Evolutionary conservation across 2,888 invertebrate genomes (phyloP).

Genomic region (Creontiades dilutus): DNA sequence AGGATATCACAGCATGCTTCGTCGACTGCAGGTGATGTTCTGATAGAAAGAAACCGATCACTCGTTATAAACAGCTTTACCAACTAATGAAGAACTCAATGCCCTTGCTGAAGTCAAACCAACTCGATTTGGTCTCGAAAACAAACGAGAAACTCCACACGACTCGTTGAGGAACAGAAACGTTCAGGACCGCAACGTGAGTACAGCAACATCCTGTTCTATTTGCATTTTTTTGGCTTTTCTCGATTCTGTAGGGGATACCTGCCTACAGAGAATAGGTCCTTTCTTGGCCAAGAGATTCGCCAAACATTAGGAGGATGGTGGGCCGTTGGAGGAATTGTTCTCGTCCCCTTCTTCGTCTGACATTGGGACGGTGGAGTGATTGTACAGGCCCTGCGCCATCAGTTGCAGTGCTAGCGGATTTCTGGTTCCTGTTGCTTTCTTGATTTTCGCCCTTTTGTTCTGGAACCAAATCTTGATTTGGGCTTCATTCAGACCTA

Average conservation of each 20-base stretch:
- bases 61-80: too few relatives aligned
- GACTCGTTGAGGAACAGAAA: conserved; percentile 21
- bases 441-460: conserved; percentile 97
- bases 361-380: conserved; percentile 87
- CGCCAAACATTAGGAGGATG: conserved; percentile 50
- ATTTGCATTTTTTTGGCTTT: background rate
- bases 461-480: conserved; percentile 99
- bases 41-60: too few relatives aligned
- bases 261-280: background rate
- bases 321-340: conserved; percentile 68
- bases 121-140: background rate
- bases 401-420: conserved; percentile 93
- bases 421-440: conserved; percentile 90
- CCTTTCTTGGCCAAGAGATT: conserved; percentile 34
- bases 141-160: background rate
- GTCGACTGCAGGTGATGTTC: too few relatives aligned
- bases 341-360: conserved; percentile 83
- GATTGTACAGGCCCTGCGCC: conserved; percentile 97
- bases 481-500: conserved; percentile 96
- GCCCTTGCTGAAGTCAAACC: background rate
- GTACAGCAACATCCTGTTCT: background rate
- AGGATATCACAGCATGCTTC: too few relatives aligned
- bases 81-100: too few relatives aligned
- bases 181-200: background rate
- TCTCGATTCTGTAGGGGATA: background rate